phyloP scores from a whole-genome alignment of 2,888 invertebrate species.

The Aphodius granarius region DNA sequence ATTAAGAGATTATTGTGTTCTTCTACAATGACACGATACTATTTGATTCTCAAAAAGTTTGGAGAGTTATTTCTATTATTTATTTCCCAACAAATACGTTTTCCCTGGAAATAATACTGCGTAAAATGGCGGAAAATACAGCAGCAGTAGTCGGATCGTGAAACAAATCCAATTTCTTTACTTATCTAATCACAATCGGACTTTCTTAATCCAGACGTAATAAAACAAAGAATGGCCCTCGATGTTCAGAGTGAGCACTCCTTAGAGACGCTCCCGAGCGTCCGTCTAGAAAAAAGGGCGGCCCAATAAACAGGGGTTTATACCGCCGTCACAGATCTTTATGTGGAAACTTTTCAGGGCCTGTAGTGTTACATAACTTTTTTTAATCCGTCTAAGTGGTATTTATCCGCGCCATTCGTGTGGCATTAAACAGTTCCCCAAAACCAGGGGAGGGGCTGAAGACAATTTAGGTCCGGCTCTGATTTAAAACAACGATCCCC shows the following conservation, averaged over 20 bases:
- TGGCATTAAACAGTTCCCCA: slow-evolving; percentile 18
- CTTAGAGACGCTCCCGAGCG: not conserved
- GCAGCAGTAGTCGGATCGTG: not conserved
- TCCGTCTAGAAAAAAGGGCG: slow-evolving; percentile 5
- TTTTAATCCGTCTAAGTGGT: slow-evolving; percentile 27
- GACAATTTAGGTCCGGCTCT: slow-evolving; percentile 1
- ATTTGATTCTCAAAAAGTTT: too few species aligned
- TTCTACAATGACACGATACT: too few species aligned
- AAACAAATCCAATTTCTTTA: not conserved
- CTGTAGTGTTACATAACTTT: slow-evolving; percentile 22
- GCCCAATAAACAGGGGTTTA: slow-evolving; percentile 24
- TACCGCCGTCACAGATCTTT: slow-evolving; percentile 23
- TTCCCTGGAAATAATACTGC: not conserved
- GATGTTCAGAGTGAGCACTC: not conserved
- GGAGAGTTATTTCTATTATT: not conserved
- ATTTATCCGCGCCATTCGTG: slow-evolving; percentile 15
- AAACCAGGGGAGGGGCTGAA: not conserved
- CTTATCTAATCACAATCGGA: not conserved
- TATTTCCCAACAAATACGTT: not conserved
- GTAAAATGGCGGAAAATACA: not conserved
- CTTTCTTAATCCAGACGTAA: not conserved
- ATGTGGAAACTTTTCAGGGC: slow-evolving; percentile 21
- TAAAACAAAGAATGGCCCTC: not conserved
- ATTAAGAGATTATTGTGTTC: too few species aligned
- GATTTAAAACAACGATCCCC: slow-evolving; percentile 1